Evolutionary conservation across 2,797 vertebrate genomes (phyloP), one percentile per base, ranked within the genome.

Genomic region (Intellagama lesueurii): DNA sequence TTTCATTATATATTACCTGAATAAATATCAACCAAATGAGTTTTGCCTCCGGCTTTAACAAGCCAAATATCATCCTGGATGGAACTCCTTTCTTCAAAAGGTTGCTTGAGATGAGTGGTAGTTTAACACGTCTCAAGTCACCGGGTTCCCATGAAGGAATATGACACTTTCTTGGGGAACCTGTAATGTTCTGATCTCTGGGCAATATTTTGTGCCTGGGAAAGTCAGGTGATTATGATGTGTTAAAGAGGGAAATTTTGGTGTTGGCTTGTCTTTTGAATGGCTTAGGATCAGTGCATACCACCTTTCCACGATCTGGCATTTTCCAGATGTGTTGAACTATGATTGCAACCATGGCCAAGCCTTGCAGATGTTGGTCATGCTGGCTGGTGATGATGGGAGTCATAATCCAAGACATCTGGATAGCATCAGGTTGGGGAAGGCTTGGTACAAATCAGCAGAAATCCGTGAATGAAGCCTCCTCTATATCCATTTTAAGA

Each of bases 21-120:
- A 64, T 75, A 64, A 81, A 75, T 81, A 87, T 52, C 60, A 69
- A 75, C 49, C 28, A 64, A 81, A 47, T 70, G 35, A 82, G 78
- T 17, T 64, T 81, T 56, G 30, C 72, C 66, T 73, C 52, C 9
- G 28, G 24, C 66, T 70, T 1, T 81, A 87, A 81, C 14, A 69
- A 40, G 17, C 60, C 66, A 81, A 40, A 70, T 52, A 35, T 26
- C 1, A 9, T 7, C 60, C 16, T 30, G 26, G 5, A 28, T 14
- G 26, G 49, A 72, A 8, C 30, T n/a, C 22, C 24, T 64, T 47
- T 30, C 78, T 66, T 40, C 52, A 68, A 56, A 52, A 5, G 5
- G 9, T 64, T 80, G 40, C 68, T 64, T 44, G 35, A 60, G 69
- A 66, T 11, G 35, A 73, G 1, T 22, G 4, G 24, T 28, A 30